These are phyloP conservation scores for Montipora capricornis DNA, from an alignment of 64 coral and sea anemone species.

Conservation along the genomic window DNA sequence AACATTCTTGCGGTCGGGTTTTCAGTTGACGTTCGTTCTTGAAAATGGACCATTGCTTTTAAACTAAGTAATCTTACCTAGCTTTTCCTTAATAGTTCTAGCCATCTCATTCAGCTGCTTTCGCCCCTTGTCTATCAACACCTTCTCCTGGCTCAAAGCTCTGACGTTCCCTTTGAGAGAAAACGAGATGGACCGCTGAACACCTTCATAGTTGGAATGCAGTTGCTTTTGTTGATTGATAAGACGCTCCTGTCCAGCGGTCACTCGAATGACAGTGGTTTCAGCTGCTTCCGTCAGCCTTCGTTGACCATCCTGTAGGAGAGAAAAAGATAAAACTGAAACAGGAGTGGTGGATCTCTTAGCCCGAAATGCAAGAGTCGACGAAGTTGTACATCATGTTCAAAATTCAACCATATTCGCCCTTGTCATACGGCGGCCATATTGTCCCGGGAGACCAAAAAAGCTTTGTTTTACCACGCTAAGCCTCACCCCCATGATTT, in stretches of 20 bases:
- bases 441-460: no score
- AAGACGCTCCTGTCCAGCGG: conserved; percentile 84
- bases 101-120: conserved; percentile 88
- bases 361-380: no score
- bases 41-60: neutral
- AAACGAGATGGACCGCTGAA: conserved; percentile 69
- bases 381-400: no score
- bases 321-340: neutral
- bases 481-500: no score
- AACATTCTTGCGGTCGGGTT: no score
- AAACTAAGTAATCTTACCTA: conserved; percentile 35
- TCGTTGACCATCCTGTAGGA: conserved; percentile 74
- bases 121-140: conserved; percentile 68
- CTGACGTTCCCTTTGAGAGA: conserved; percentile 66
- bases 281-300: conserved; percentile 67
- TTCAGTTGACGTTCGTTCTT: neutral
- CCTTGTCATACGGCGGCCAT: no score
- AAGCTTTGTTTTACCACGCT: no score
- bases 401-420: no score
- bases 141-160: conserved; percentile 82
- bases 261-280: conserved; percentile 74
- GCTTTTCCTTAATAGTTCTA: conserved; percentile 64
- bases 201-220: conserved; percentile 56
- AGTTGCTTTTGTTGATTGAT: conserved; percentile 76
- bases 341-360: neutral